phyloP scores from a whole-genome alignment of 2,888 invertebrate genomes.

The Drosophila putrida region DNA sequence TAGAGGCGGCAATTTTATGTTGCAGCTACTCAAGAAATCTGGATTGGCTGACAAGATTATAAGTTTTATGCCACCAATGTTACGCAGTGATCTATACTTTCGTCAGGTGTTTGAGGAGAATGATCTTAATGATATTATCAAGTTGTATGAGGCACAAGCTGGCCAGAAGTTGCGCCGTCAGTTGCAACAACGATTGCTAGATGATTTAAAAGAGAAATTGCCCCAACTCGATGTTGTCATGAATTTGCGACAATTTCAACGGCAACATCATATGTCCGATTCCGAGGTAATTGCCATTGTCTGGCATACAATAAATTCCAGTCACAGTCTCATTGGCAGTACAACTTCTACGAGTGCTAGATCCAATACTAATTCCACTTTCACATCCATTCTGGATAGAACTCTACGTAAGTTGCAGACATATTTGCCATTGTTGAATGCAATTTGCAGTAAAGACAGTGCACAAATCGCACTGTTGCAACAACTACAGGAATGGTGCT shows the following conservation, averaged over 20 bases:
- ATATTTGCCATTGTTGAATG: constrained; percentile 32
- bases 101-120: constrained; percentile 32
- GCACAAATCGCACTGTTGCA: constrained; percentile 36
- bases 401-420: constrained; percentile 19
- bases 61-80: constrained; percentile 43
- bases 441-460: constrained; percentile 25
- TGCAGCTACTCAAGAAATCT: constrained; percentile 26
- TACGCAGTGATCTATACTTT: constrained; percentile 43
- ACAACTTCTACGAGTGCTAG: background rate
- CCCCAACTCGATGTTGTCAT: constrained; percentile 28
- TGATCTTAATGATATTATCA: constrained; percentile 35
- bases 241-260: constrained; percentile 43
- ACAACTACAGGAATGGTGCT: constrained; percentile 43
- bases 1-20: constrained; percentile 15
- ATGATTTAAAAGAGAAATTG: constrained; percentile 36
- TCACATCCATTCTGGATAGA: constrained; percentile 11
- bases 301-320: constrained; percentile 37
- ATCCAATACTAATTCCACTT: background rate
- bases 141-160: constrained; percentile 30
- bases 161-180: constrained; percentile 1
- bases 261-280: constrained; percentile 42
- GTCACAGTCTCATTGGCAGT: background rate
- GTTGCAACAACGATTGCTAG: constrained; percentile 24
- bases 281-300: constrained; percentile 41
- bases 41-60: constrained; percentile 34